Evolutionary conservation across 2,888 invertebrate genomes (phyloP).

Genomic region (Adineta ricciae): DNA sequence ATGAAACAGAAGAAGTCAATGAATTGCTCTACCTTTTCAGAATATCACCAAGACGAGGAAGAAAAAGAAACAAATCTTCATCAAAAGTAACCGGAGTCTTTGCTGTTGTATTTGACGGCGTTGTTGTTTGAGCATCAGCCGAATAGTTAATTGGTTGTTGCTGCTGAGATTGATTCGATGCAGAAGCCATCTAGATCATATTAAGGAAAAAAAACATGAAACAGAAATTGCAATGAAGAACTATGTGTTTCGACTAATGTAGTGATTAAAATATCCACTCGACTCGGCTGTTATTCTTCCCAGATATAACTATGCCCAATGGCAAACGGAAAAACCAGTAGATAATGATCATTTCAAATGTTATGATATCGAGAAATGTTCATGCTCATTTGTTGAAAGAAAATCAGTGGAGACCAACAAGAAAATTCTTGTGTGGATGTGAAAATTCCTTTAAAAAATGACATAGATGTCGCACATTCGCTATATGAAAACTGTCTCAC

Average conservation of each 20-base stretch:
- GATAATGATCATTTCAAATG: background rate
- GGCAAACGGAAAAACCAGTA: background rate
- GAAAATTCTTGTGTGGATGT: too few species aligned
- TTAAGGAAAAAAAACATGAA: background rate
- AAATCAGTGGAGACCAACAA: background rate
- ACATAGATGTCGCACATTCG: background rate
- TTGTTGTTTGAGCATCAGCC: background rate
- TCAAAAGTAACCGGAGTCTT: background rate
- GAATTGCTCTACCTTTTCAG: background rate
- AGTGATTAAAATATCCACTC: too few species aligned
- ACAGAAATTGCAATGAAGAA: background rate
- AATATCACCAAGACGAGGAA: constrained; percentile 11
- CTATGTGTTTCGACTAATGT: background rate
- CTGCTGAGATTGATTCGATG: background rate
- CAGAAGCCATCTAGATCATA: background rate
- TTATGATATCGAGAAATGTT: background rate
- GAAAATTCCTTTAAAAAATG: background rate
- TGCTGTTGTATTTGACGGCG: background rate
- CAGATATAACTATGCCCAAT: background rate
- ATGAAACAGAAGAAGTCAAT: background rate
- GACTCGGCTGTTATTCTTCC: background rate
- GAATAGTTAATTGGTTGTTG: background rate
- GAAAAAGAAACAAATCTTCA: background rate
- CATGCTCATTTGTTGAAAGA: background rate
- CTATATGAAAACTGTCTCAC: background rate